Conservation (phyloP, 2,797 vertebrate genomes). For the Pelodytes ibericus region DNA sequence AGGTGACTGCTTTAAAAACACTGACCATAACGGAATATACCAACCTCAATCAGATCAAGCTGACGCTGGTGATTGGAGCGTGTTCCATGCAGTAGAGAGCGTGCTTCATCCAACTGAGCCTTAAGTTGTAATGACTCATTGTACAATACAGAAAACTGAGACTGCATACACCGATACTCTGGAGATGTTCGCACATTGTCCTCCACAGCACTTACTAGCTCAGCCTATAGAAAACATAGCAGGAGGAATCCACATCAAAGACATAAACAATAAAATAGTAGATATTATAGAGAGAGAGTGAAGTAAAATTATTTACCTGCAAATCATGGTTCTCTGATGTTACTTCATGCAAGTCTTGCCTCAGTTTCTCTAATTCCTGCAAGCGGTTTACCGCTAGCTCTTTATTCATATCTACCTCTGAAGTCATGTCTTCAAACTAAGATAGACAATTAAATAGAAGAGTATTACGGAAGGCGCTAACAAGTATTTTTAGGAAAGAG, state of each 20-base stretch:
- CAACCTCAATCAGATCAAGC: conserved; percentile 95
- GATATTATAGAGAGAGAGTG: fast-evolving
- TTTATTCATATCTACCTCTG: conserved; percentile 93
- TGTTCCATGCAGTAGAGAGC: conserved; percentile 89
- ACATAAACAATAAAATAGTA: neutral
- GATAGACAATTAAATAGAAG: neutral
- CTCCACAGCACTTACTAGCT: conserved; percentile 86
- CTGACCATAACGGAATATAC: too few relatives aligned
- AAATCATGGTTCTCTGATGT: conserved; percentile 88
- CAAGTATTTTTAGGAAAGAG: too few relatives aligned
- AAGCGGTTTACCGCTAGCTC: conserved; percentile 91
- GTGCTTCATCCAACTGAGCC: conserved; percentile 91
- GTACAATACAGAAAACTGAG: conserved; percentile 96
- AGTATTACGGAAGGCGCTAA: too few relatives aligned
- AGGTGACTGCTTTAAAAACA: too few relatives aligned
- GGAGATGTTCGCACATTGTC: conserved; percentile 90
- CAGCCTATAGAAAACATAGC: conserved; percentile 72
- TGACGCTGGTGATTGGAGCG: conserved; percentile 89
- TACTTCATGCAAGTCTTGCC: conserved; percentile 89
- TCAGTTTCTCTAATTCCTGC: conserved; percentile 89
- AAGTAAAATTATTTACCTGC: conserved; percentile 72
- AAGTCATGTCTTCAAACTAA: conserved; percentile 97
- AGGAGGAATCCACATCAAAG: neutral
- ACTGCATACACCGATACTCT: conserved; percentile 96
- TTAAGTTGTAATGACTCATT: conserved; percentile 95